Conservation (phyloP, 2,888 invertebrate genomes). For the Ormyrus pomaceus region DNA sequence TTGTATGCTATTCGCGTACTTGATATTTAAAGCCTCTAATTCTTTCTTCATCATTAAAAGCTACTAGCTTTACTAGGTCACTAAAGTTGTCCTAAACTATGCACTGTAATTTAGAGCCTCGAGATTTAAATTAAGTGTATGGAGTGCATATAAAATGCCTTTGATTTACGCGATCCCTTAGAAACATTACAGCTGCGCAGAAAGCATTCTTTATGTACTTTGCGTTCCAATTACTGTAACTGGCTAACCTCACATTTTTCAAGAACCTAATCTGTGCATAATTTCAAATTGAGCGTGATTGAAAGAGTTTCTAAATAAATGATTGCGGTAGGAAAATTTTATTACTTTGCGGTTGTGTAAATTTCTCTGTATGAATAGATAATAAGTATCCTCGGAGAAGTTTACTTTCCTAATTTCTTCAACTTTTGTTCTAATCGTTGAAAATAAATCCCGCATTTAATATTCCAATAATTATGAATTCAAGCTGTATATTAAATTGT, state of each 20-base stretch:
- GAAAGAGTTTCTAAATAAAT: conserved; percentile 13
- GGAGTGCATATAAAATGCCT: neutral
- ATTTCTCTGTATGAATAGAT: conserved; percentile 1
- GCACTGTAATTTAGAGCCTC: conserved; percentile 5
- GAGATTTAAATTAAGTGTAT: neutral
- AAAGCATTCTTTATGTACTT: conserved; percentile 25
- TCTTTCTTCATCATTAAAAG: neutral
- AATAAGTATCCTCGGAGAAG: neutral
- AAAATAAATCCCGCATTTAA: too few species aligned
- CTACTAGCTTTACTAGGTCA: conserved; percentile 10
- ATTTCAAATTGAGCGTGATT: neutral
- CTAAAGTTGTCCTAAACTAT: neutral
- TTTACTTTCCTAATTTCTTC: neutral
- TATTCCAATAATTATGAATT: too few species aligned
- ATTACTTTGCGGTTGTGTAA: neutral
- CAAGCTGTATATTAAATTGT: too few species aligned
- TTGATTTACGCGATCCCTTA: conserved; percentile 19
- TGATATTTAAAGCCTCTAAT: conserved; percentile 8
- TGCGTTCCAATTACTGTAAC: conserved; percentile 30
- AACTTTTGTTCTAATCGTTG: too few species aligned
- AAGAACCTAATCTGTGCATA: neutral
- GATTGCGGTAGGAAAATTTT: neutral
- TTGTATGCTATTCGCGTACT: neutral
- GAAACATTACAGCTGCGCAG: neutral
- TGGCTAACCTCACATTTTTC: neutral